Evolutionary conservation across 2,888 invertebrate genomes (phyloP), one percentile per base, ranked within the genome.

Genomic region (Volucella inflata): DNA sequence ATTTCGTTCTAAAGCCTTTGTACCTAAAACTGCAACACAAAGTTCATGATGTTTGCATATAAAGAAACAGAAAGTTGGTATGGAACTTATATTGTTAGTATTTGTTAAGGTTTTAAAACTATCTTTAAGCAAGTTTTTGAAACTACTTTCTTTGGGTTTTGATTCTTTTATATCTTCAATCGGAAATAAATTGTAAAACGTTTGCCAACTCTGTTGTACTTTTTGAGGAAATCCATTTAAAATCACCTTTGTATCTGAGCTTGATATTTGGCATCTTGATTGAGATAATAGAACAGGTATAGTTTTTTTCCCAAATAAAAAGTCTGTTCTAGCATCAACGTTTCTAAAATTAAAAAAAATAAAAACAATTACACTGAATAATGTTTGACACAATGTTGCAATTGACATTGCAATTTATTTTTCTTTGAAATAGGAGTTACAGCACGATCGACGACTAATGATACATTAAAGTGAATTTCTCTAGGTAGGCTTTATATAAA

Each of bases 261-360:
- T 70, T 0, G 90, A 89, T 1, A 89, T 71, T 1, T 89, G 89
- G 87, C 90, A 90, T 4, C 65, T 51, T 8, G 17, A 11, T 16
- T 59, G 44, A 8, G 46, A 4, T 0, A n/a, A 38, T 0, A 65
- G 59, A 6, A 14, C 2, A 6, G 16, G 1, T 30, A 12, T 48
- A 11, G 44, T 55, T 14, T 62, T 48, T 3, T 16, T 36, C 1
- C 68, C 62, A 4, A 21, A 65, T 30, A 64, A 11, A 59, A 53
- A 77, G 8, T 57, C 59, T 3, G 64, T 59, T n/a, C 50, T 81
- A 1, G 51, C 46, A 17, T 4, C 6, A 2, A 10, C 48, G 0
- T 44, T 30, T 36, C 53, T 17, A 11, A 3, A 3, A 8, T 50
- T 4, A 50, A 57, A 17, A 12, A 36, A 16, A 0, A 65, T n/a